Base-by-base conservation (phyloP, 2,888 invertebrate genomes). In the Meliscaeva auricollis region DNA sequence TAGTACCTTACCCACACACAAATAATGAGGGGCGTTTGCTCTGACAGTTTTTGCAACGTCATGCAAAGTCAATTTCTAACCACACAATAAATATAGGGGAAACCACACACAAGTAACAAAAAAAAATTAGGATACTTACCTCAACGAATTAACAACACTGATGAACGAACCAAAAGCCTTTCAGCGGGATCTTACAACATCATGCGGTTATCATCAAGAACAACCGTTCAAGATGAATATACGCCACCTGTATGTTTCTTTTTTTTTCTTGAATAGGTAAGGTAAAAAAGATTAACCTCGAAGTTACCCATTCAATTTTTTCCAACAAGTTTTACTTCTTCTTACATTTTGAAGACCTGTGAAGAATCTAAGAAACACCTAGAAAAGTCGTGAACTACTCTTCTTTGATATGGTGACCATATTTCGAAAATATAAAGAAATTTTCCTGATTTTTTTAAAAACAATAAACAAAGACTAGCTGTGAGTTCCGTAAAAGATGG, bases 41-140 rank as follows among this genome's bases (percentile, higher is more conserved):
- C 62, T 64, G 62, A 56, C 70, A 69, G 58, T 84, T 80, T 84
- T 81, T 77, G 85, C 85, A 81, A 54, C 81, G 85, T 85, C 85
- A 85, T 85, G 54, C 48, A 73, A 77, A 85, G 85, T 72, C 81
- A 73, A 81, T 81, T 85, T 81, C 20, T 17, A 35, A 44, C 48
- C 48, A 64, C 50, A 76, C 15, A 22, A 46, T 30, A 13, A 38
- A 30, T 8, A 22, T 9, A 30, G 52, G 68, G 68, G 41, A 74
- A 78, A 83, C 83, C 78, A 74, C 83, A 83, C 0, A 30, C 1
- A 1, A 20, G 1, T 1, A 1, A 13, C 13, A 22, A 41, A 58
- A n/a, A 62, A 41, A 62, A 78, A 68, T 56, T 56, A 54, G 78
- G 41, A 83, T 73, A 73, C 54, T 68, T 74, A 82, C 72, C 77